Evolutionary conservation across 2,888 invertebrate species (phyloP).

Genomic region (Parelbella ahira): DNA sequence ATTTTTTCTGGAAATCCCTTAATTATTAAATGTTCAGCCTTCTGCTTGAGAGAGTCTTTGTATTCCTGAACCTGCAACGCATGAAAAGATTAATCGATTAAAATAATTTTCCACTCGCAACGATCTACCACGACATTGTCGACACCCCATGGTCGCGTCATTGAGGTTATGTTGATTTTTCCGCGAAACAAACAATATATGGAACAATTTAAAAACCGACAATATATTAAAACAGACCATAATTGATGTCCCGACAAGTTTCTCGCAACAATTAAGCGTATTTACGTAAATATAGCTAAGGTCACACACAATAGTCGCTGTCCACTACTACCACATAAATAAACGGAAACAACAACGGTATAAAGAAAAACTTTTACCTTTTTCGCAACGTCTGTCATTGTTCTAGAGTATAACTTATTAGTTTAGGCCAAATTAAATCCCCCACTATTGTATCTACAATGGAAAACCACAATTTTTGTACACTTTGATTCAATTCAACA

Average conservation of each 20-base stretch:
- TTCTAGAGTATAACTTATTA: constrained; percentile 36
- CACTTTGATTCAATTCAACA: constrained; percentile 35
- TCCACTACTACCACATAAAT: constrained; percentile 8
- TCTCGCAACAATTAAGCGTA: background rate
- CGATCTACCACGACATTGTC: constrained; percentile 16
- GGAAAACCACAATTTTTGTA: constrained; percentile 17
- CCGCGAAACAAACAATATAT: constrained; percentile 24
- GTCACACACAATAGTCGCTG: constrained; percentile 11
- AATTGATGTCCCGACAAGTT: background rate
- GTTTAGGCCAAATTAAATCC: constrained; percentile 22
- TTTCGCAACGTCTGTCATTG: constrained; percentile 71
- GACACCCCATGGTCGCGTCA: constrained; percentile 36
- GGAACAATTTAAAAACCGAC: background rate
- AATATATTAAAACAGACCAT: background rate
- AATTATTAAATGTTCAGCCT: constrained; percentile 93
- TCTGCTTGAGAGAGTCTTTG: constrained; percentile 91
- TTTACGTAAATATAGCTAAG: constrained; percentile 12
- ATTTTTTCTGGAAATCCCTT: constrained; percentile 97
- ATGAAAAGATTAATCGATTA: constrained; percentile 26
- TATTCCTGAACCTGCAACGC: constrained; percentile 90
- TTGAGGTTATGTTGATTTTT: constrained; percentile 40
- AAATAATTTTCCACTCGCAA: constrained; percentile 13
- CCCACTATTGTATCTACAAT: constrained; percentile 31
- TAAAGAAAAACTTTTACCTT: constrained; percentile 47
- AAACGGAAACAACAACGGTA: constrained; percentile 7